phyloP scores from a whole-genome alignment of 2,888 invertebrate species.

The Tenodera sinensis region DNA sequence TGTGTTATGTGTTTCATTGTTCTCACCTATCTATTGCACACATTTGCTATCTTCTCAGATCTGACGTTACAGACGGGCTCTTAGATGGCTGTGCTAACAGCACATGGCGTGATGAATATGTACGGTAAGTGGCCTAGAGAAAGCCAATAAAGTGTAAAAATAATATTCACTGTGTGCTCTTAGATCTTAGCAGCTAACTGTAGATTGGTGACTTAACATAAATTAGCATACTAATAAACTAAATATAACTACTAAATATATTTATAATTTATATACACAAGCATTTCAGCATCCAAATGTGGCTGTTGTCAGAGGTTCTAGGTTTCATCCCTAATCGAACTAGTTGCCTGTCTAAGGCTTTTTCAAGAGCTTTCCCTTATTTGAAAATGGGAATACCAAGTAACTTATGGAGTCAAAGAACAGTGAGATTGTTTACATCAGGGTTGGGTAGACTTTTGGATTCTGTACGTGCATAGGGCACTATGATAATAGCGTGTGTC shows the following conservation, averaged over 20 bases:
- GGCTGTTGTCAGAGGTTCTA: too few species aligned
- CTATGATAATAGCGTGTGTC: too few species aligned
- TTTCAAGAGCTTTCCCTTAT: too few species aligned
- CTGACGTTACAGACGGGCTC: constrained; percentile 28
- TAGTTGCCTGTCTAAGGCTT: too few species aligned
- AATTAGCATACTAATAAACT: neutral
- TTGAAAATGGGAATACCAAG: too few species aligned
- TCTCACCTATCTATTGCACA: constrained; percentile 27
- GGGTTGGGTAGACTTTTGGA: too few species aligned
- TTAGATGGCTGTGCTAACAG: constrained; percentile 40
- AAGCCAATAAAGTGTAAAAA: neutral
- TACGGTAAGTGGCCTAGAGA: constrained; percentile 54
- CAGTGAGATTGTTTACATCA: too few species aligned
- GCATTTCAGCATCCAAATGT: neutral
- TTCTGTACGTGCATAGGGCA: too few species aligned
- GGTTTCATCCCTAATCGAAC: too few species aligned
- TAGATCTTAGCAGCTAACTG: neutral
- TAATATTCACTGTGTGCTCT: neutral
- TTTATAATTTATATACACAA: neutral
- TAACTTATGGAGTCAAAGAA: too few species aligned
- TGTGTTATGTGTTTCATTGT: constrained; percentile 17
- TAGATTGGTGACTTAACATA: neutral
- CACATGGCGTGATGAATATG: constrained; percentile 62
- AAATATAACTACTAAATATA: neutral
- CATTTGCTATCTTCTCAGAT: constrained; percentile 33